These are phyloP conservation scores for Tragelaphus buxtoni DNA, from an alignment of 2,113 vertebrate species.

Conservation along the genomic window DNA sequence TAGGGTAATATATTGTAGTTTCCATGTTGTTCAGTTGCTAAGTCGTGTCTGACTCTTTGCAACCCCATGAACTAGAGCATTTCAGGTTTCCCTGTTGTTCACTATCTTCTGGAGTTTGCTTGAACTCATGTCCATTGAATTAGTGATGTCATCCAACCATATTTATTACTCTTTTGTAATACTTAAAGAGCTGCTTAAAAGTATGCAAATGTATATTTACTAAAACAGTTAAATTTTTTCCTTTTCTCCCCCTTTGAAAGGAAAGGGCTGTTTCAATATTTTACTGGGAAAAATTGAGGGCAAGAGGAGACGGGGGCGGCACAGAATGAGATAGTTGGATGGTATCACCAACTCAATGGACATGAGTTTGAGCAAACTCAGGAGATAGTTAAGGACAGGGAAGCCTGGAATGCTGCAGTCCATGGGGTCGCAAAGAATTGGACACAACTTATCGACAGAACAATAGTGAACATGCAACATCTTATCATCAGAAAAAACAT, in stretches of 20 bases:
- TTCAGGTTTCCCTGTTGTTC: background rate
- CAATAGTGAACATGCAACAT: background rate
- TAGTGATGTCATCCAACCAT: background rate
- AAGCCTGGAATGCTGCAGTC: background rate
- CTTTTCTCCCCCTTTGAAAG: constrained; percentile 70
- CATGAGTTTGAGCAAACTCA: background rate
- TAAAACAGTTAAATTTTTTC: constrained; percentile 81
- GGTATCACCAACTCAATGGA: background rate
- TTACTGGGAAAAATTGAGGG: background rate
- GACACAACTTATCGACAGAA: fast-evolving
- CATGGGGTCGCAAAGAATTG: background rate
- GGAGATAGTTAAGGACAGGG: background rate
- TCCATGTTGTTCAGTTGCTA: constrained; percentile 60
- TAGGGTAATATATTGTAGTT: constrained; percentile 94
- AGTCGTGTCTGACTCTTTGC: background rate
- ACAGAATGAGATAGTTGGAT: background rate
- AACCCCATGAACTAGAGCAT: background rate
- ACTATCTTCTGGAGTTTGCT: background rate
- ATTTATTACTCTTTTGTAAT: constrained; percentile 91
- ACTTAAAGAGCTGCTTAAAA: constrained; percentile 88
- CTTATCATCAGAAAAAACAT: background rate
- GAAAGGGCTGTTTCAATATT: constrained; percentile 60
- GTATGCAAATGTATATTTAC: constrained; percentile 92
- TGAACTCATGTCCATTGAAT: background rate
- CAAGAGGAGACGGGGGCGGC: background rate